These are phyloP conservation scores for Ophioderma brevispina DNA, from an alignment of 35 echinoderm and acorn worm genomes.

Conservation along the genomic window DNA sequence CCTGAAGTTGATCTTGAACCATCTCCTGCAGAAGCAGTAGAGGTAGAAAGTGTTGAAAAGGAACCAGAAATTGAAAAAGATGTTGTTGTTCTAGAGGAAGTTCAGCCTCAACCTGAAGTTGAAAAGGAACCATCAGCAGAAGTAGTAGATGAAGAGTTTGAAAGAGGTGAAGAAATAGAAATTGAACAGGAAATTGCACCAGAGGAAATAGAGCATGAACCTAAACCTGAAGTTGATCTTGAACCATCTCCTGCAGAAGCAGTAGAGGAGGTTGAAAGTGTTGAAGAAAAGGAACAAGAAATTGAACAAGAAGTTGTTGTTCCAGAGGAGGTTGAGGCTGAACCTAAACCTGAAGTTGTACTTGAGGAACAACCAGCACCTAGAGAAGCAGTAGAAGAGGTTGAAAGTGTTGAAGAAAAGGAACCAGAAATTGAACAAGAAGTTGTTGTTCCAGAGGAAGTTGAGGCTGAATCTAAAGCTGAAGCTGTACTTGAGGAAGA, in stretches of 20 bases:
- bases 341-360: conserved; percentile 14
- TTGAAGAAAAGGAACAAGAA: background rate
- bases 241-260: conserved; percentile 11
- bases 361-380: conserved; percentile 36
- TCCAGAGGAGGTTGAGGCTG: background rate
- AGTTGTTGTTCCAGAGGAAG: conserved; percentile 3
- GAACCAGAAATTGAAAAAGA: background rate
- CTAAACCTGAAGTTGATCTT: background rate
- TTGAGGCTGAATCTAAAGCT: background rate
- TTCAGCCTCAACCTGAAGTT: background rate
- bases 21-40: background rate
- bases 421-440: conserved; percentile 11
- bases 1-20: conserved; percentile 2
- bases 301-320: background rate
- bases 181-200: conserved; percentile 18
- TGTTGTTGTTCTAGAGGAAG: background rate
- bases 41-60: background rate
- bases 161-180: background rate
- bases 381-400: conserved; percentile 6
- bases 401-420: conserved; percentile 8
- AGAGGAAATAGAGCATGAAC: conserved; percentile 8
- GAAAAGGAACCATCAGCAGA: background rate
- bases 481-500: conserved; percentile 25
- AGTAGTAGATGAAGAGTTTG: background rate
- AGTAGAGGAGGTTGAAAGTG: background rate